A percentile compares a stretch with the other conserved stretches of the same genome.
These are phyloP conservation scores for Stictocephala bisonia DNA, from an alignment of 2,888 invertebrate genomes.

Conservation along the genomic window DNA sequence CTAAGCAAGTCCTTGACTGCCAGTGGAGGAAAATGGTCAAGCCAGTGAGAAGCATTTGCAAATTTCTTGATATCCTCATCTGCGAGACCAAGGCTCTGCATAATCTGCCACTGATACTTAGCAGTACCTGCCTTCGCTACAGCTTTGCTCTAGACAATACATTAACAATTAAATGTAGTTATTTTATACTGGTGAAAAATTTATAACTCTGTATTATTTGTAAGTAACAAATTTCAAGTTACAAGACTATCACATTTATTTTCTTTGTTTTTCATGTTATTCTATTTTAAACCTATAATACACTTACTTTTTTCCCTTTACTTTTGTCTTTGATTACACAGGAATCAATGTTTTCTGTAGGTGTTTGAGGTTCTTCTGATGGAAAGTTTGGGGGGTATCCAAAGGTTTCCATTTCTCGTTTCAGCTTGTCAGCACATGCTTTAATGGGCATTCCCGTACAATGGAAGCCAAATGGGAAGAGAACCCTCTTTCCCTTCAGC, in stretches of 20 bases:
- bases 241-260: neutral
- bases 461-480: constrained; percentile 99
- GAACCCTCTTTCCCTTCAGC: constrained; percentile 88
- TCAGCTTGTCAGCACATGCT: constrained; percentile 97
- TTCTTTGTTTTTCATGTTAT: neutral
- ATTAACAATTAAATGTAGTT: too few relatives aligned
- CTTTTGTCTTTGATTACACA: constrained; percentile 83
- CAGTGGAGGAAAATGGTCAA: constrained; percentile 96
- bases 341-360: constrained; percentile 66
- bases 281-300: too few relatives aligned
- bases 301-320: constrained; percentile 84
- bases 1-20: constrained; percentile 86
- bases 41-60: constrained; percentile 91
- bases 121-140: constrained; percentile 88
- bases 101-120: constrained; percentile 99
- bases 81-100: constrained; percentile 89
- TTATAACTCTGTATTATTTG: neutral
- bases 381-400: constrained; percentile 96
- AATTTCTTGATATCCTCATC: constrained; percentile 95
- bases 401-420: constrained; percentile 90
- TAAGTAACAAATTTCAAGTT: neutral
- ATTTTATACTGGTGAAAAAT: neutral
- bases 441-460: constrained; percentile 99
- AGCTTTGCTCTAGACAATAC: constrained; percentile 92
- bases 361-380: constrained; percentile 63